Evolutionary conservation across 1,140 invertebrate genomes (phyloP).

Genomic region (Cyclina sinensis): DNA sequence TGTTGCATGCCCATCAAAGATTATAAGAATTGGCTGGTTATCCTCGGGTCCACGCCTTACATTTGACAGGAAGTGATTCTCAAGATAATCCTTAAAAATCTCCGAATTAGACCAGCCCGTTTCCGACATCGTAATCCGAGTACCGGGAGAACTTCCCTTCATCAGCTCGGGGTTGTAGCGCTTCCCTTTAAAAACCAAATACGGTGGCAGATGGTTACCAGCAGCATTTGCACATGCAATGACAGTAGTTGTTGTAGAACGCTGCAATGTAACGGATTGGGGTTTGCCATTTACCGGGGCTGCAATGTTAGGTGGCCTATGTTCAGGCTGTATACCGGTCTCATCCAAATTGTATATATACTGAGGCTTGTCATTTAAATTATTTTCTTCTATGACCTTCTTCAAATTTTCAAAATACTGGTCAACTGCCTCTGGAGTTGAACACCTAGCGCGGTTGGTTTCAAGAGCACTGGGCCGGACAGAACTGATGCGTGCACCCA

Average conservation of each 20-base stretch:
- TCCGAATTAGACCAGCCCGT: conserved; percentile 24
- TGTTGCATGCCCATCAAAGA: conserved; percentile 17
- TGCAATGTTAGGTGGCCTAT: conserved; percentile 51
- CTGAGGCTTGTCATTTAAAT: background rate
- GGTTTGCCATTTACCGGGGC: conserved; percentile 4
- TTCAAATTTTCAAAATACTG: conserved; percentile 2
- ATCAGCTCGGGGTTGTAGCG: background rate
- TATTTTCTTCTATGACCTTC: background rate
- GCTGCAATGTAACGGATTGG: background rate
- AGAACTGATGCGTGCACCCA: background rate
- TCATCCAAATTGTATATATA: conserved; percentile 42
- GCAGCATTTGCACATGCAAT: conserved; percentile 30
- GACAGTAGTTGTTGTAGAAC: conserved; percentile 31
- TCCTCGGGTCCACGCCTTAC: background rate
- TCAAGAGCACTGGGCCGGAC: background rate
- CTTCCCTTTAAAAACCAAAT: conserved; percentile 6
- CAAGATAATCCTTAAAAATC: conserved; percentile 18
- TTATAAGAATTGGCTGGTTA: background rate
- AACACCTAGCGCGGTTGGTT: background rate
- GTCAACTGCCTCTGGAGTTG: conserved; percentile 2
- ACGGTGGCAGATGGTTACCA: background rate
- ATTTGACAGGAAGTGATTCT: conserved; percentile 16
- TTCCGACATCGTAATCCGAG: background rate
- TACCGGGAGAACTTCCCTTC: background rate
- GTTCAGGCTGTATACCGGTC: conserved; percentile 47